Percentiles rank a stretch among this genome's conserved stretches.
Evolutionary conservation across 2,113 vertebrate genomes (phyloP).

Genomic region (Cathartes aura): DNA sequence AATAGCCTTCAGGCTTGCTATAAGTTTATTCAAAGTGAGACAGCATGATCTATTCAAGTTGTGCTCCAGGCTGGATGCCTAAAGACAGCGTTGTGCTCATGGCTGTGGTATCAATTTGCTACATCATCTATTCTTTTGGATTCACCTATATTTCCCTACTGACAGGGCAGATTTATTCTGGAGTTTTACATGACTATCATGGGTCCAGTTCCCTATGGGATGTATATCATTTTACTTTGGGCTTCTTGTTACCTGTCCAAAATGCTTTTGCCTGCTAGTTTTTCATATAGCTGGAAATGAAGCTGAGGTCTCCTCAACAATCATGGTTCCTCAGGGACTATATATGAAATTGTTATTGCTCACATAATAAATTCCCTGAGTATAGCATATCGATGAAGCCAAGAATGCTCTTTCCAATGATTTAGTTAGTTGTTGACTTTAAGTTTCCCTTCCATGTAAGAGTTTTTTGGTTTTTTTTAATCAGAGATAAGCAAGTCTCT

Average conservation of each 20-base stretch:
- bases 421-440: constrained; percentile 29
- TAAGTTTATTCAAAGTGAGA: not conserved
- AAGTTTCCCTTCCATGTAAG: not conserved
- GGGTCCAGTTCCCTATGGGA: not conserved
- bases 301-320: not conserved
- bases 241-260: not conserved
- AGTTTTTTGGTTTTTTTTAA: not conserved
- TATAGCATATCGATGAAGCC: not conserved
- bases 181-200: constrained; percentile 41
- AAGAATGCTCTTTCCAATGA: not conserved
- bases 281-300: not conserved
- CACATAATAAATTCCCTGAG: constrained; percentile 3
- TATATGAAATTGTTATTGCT: constrained; percentile 8
- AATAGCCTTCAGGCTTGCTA: constrained; percentile 38
- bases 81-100: not conserved
- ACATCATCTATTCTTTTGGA: not conserved
- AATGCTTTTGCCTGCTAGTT: not conserved
- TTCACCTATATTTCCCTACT: not conserved
- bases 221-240: not conserved
- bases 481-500: not conserved
- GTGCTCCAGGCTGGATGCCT: not conserved
- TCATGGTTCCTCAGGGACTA: not conserved
- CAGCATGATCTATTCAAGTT: not conserved
- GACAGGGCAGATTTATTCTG: not conserved
- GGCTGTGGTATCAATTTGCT: not conserved